A percentile compares a stretch with the other conserved stretches of the same genome.
phyloP scores from a whole-genome alignment of 2,797 vertebrate genomes.

The Garrulus glandarius region DNA sequence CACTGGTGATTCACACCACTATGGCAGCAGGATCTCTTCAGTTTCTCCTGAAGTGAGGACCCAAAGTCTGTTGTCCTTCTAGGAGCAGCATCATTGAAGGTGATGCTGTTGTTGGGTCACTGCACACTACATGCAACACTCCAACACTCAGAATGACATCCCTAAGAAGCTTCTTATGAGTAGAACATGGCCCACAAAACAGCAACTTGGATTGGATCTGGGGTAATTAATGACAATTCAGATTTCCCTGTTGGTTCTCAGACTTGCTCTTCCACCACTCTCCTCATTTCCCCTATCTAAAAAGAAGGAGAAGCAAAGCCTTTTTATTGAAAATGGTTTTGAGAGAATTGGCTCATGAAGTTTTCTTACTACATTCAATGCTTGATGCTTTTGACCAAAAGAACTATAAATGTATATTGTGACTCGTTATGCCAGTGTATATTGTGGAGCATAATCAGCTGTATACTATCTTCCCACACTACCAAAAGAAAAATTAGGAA shows the following conservation, averaged over 20 bases:
- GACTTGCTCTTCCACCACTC: background rate
- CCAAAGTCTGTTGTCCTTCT: background rate
- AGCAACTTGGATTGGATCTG: background rate
- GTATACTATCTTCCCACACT: background rate
- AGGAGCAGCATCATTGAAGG: background rate
- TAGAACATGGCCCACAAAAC: background rate
- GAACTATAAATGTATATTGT: background rate
- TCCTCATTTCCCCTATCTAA: background rate
- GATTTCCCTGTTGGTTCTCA: background rate
- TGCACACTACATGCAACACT: background rate
- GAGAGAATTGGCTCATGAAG: background rate
- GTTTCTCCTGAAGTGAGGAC: background rate
- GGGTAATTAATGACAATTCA: background rate
- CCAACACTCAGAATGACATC: background rate
- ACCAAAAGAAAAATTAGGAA: background rate
- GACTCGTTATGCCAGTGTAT: background rate
- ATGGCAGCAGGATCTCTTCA: background rate
- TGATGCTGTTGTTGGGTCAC: background rate
- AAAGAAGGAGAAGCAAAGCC: background rate
- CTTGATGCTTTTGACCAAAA: background rate
- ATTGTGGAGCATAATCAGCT: background rate
- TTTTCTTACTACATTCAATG: background rate
- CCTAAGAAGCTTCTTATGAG: background rate
- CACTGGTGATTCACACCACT: background rate
- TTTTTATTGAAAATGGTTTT: background rate